A percentile compares a stretch with the other conserved stretches of the same genome.
Conservation (phyloP, 1,140 invertebrate genomes). For the Teleogryllus occipitalis region DNA sequence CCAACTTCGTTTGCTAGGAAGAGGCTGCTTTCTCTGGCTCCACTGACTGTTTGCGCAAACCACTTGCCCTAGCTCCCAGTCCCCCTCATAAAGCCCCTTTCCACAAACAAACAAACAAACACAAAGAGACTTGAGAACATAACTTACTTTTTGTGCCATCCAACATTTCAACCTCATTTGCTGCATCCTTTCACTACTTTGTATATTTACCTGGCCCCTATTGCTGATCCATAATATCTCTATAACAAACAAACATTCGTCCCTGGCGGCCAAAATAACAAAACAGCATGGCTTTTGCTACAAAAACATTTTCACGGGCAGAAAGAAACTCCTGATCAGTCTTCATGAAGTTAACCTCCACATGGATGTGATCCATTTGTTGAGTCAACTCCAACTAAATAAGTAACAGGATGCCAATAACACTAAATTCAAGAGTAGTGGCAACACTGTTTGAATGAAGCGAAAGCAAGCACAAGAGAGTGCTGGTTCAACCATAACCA, state of each 20-base stretch:
- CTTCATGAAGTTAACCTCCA: background rate
- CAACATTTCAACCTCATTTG: background rate
- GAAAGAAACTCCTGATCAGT: background rate
- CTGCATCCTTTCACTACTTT: background rate
- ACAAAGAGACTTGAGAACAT: background rate
- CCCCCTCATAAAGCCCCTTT: background rate
- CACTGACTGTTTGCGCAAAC: constrained; percentile 3
- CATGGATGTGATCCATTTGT: background rate
- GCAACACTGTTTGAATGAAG: background rate
- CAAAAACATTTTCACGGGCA: background rate
- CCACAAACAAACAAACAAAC: background rate
- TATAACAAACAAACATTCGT: background rate
- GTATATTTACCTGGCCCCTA: background rate
- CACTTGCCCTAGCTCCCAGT: background rate
- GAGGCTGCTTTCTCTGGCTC: background rate
- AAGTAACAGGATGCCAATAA: constrained; percentile 7
- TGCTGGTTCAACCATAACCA: background rate
- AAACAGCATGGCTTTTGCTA: background rate
- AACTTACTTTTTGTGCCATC: background rate
- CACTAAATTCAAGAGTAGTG: background rate
- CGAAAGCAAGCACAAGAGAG: background rate
- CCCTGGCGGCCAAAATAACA: background rate
- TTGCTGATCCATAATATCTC: background rate
- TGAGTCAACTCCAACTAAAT: background rate
- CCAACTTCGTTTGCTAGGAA: background rate